Conservation (phyloP, 64 coral and sea anemone genomes). For the Hydrozoanthus tunicans region DNA sequence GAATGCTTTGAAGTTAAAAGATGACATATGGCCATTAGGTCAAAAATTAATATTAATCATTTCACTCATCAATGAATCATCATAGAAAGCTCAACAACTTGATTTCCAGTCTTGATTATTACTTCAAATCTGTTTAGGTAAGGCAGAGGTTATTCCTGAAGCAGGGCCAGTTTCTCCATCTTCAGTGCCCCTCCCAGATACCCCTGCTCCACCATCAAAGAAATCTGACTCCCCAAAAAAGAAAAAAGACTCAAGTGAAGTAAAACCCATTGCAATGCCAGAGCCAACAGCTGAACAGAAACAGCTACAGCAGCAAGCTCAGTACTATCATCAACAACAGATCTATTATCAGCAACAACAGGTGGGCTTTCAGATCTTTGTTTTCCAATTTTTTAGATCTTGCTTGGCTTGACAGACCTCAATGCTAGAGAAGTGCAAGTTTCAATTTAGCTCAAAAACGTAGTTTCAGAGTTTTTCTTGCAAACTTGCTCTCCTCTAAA, state of each 20-base stretch:
- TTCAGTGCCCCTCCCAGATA: conserved; percentile 88
- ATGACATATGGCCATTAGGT: no score
- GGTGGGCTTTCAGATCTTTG: neutral
- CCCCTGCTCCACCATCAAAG: conserved; percentile 71
- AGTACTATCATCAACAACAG: conserved; percentile 86
- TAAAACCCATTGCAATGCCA: conserved; percentile 62
- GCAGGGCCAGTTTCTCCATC: conserved; percentile 84
- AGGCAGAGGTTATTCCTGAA: conserved; percentile 17
- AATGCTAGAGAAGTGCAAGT: no score
- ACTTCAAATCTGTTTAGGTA: neutral
- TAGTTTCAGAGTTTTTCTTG: no score
- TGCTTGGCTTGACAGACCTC: no score
- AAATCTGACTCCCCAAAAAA: conserved; percentile 58
- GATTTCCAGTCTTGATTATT: neutral
- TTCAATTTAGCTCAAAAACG: no score
- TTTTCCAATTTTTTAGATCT: no score
- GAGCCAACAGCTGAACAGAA: conserved; percentile 82
- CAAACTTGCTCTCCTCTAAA: no score
- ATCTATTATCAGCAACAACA: conserved; percentile 78
- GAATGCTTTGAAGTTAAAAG: no score
- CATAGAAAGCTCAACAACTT: no score
- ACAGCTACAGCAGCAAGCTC: conserved; percentile 81
- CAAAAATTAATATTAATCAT: no score
- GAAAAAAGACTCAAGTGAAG: conserved; percentile 65
- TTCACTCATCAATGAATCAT: no score